Evolutionary conservation across 2,113 vertebrate species (phyloP), one percentile per base, ranked within the genome.

Genomic region (Passer domesticus): DNA sequence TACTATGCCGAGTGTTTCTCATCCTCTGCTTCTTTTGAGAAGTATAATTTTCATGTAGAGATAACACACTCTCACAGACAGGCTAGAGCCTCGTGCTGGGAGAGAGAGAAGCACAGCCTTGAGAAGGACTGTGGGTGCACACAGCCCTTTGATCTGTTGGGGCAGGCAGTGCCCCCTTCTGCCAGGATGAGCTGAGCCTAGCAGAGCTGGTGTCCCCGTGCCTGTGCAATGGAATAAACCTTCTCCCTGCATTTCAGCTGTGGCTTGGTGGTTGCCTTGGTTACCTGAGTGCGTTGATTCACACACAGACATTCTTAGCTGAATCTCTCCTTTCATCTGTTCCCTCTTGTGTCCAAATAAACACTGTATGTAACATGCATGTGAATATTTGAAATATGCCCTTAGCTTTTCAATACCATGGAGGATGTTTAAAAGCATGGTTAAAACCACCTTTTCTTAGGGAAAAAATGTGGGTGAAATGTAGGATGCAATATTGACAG

Each of bases 121-220:
- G 70, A 66, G 43, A 20, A 6, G 3, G 30, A 21, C 37, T 23
- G 63, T 1, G 6, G 25, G 31, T 31, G 53, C 52, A 25, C 53
- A 35, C 1, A 68, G 25, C 21, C 44, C 53, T 50, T 25, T 21
- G 44, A 5, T 14, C 0, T 4, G 1, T 60, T 0, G 11, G 52
- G 53, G 17, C 44, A 19, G 52, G 43, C n/a, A 5, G 31, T 24
- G 8, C 3, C 20, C 15, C 25, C 7, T 58, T 9, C 11, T 43
- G 43, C 7, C 8, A 21, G 43, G 24, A 11, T 21, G 44, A 17
- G 4, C 44, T 35, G 72, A 76, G 52, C 70, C 50, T 3, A 1
- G 6, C 5, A 1, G 50, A 39, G 35, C 83, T 1, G 25, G 6
- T 35, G 70, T 31, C 31, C 31, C 30, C 0, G 2, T 13, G 62